These are phyloP conservation scores for Lutjanus erythropterus DNA, from an alignment of 2,113 vertebrate species.

Conservation along the genomic window DNA sequence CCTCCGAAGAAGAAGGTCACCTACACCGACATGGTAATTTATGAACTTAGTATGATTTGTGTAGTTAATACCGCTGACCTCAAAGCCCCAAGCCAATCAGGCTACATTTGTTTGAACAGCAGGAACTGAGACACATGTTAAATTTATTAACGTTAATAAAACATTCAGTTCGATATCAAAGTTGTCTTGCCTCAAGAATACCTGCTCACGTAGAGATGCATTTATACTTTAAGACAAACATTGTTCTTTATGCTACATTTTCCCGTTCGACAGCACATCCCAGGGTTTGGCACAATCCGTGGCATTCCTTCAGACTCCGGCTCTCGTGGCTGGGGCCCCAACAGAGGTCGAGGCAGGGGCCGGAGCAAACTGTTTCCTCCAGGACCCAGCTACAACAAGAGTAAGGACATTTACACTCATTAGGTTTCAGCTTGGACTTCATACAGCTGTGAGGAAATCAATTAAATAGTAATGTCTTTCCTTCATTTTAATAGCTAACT, in stretches of 20 bases:
- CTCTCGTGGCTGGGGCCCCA: constrained; percentile 86
- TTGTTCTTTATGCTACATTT: neutral
- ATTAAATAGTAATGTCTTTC: constrained; percentile 6
- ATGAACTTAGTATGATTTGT: neutral
- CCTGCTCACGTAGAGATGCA: neutral
- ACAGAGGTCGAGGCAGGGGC: constrained; percentile 88
- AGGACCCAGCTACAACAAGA: constrained; percentile 88
- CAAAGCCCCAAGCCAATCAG: neutral
- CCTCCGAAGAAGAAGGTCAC: constrained; percentile 90
- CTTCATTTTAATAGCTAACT: constrained; percentile 84
- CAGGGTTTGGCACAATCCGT: constrained; percentile 89
- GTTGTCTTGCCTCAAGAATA: neutral
- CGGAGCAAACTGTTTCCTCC: constrained; percentile 80
- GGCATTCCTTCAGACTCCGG: constrained; percentile 82
- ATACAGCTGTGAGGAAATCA: neutral
- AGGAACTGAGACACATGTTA: neutral
- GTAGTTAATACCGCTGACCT: no score
- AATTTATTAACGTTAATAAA: neutral
- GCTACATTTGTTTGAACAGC: no score
- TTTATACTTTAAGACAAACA: neutral
- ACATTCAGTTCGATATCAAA: neutral
- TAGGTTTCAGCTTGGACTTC: rapidly evolving
- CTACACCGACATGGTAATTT: constrained; percentile 82
- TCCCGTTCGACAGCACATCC: constrained; percentile 85
- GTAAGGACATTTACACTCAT: constrained; percentile 57